Base-by-base conservation (phyloP, 2,797 vertebrate species). In the Pseudomugil tenellus region DNA sequence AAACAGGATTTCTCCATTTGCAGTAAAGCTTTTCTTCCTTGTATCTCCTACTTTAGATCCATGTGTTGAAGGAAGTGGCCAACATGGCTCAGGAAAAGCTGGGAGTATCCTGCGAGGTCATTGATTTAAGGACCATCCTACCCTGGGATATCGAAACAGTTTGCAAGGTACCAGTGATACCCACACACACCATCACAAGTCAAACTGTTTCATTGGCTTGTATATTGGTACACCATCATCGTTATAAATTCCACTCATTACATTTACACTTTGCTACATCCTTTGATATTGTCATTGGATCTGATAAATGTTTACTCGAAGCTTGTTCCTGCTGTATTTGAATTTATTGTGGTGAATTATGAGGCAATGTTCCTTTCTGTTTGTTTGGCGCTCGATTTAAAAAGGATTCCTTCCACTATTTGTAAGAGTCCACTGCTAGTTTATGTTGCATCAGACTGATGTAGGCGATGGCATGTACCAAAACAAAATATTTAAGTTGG, bases 91-190 rank as follows among this genome's bases (percentile, higher is more conserved):
- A 96, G 75, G 98, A 99, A 84, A 99, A 98, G 73, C 95, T 99
- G 63, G 98, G 98, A 19, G 95, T 99, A n/a, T 99, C 98, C 43
- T 99, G 97, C 79, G 98, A 99, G 91, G 81, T 99, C 75, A 98
- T 99, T 25, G 98, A 99, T 82, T 89, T 99, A 31, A 96, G 94
- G 85, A 99, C 98, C 16, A 98, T 99, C 88, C 85, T 98, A 67
- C 98, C 98, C 34, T 99, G 98, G 98, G 98, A 99, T 85, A 41
- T 73, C 17, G 98, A 99, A 65, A 97, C 97, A 0, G 35, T 99
- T 82, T 99, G 97, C 84, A 99, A 99, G 95, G 98, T 98, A 94
- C 83, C 32, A 35, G 29, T 55, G 8, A 58, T 46, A 12, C 14
- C 4, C 8, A 46, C 39, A 14, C 41, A 16, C 21, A 16, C 7